These are phyloP conservation scores for Ceraclea dissimilis DNA, from an alignment of 2,888 invertebrate species.

Conservation along the genomic window DNA sequence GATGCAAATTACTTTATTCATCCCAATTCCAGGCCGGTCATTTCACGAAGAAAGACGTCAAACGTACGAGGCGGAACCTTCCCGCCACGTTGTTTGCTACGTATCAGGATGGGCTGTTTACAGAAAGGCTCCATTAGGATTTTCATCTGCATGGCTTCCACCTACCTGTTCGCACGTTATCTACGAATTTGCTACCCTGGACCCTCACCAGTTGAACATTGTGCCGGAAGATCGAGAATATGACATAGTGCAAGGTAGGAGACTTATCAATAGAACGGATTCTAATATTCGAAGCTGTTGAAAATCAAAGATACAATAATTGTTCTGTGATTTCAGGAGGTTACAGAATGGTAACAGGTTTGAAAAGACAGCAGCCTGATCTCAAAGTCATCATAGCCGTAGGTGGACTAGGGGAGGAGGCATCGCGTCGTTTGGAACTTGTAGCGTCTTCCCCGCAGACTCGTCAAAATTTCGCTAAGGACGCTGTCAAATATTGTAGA, in stretches of 20 bases:
- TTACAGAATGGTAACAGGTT: conserved; percentile 59
- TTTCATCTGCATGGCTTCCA: conserved; percentile 57
- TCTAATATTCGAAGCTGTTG: no score
- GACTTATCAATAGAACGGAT: neutral
- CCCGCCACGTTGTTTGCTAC: conserved; percentile 54
- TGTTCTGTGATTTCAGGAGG: conserved; percentile 55
- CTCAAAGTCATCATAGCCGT: conserved; percentile 66
- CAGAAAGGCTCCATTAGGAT: conserved; percentile 58
- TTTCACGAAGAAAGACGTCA: conserved; percentile 10
- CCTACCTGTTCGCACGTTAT: conserved; percentile 66
- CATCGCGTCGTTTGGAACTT: conserved; percentile 52
- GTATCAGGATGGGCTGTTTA: conserved; percentile 56
- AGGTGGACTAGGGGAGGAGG: conserved; percentile 69
- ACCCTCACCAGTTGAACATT: conserved; percentile 56
- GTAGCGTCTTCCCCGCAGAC: conserved; percentile 51
- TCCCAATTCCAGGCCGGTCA: neutral
- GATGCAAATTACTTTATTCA: neutral
- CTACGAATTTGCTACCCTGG: conserved; percentile 64
- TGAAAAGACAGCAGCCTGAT: conserved; percentile 59
- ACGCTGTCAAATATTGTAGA: conserved; percentile 56
- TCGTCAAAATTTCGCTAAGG: conserved; percentile 53
- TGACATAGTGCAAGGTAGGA: conserved; percentile 61
- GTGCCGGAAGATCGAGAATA: conserved; percentile 60
- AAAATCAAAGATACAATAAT: no score
- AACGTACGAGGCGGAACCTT: conserved; percentile 3